These are phyloP conservation scores for Ips typographus DNA, from an alignment of 1,140 invertebrate species.

Conservation along the genomic window DNA sequence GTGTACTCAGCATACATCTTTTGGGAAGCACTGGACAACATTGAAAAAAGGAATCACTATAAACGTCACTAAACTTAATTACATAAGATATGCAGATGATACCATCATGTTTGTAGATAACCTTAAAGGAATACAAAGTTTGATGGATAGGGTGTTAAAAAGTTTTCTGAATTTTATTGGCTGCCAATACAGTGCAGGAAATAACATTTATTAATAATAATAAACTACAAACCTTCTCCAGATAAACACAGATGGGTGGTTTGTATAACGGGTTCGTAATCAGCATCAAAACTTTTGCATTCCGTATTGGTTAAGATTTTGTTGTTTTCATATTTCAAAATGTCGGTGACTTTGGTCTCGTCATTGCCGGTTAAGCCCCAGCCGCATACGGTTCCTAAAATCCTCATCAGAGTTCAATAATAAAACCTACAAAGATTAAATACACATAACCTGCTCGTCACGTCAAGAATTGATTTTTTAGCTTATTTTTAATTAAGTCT, in stretches of 20 bases:
- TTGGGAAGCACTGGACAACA: no score
- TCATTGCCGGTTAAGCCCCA: conserved; percentile 30
- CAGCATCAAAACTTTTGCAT: conserved; percentile 24
- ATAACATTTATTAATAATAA: no score
- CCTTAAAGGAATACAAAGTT: no score
- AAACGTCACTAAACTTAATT: no score
- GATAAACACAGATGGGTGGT: conserved; percentile 31
- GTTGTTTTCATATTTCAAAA: conserved; percentile 25
- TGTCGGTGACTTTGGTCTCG: conserved; percentile 20
- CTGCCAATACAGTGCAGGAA: no score
- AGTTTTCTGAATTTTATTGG: no score
- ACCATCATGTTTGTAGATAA: no score
- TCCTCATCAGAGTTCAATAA: background rate
- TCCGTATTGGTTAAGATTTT: conserved; percentile 30
- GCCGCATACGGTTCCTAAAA: conserved; percentile 26
- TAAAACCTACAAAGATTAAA: background rate
- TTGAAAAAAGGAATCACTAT: no score
- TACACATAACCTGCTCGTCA: conserved; percentile 5
- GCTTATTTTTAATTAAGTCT: no score
- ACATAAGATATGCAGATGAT: no score
- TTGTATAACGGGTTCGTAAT: conserved; percentile 25
- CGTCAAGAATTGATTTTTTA: background rate
- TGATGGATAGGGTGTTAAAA: no score
- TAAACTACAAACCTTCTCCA: conserved; percentile 16
- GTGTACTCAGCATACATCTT: no score